These are phyloP conservation scores for Dasyurus viverrinus DNA, from an alignment of 2,113 vertebrate genomes.

Conservation along the genomic window DNA sequence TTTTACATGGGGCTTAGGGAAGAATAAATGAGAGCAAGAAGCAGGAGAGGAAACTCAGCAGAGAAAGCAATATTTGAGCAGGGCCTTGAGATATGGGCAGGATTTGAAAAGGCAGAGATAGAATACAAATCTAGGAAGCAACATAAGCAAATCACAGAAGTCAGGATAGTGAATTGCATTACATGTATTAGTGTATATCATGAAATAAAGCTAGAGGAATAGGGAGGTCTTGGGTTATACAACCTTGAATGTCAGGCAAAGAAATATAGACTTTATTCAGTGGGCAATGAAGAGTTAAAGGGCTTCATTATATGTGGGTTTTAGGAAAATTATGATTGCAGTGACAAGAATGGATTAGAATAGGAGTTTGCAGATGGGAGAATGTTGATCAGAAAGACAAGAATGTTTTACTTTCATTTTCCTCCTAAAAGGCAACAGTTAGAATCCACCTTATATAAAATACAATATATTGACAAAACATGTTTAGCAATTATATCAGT, in stretches of 20 bases:
- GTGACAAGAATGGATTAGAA: neutral
- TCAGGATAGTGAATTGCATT: neutral
- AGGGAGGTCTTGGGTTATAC: neutral
- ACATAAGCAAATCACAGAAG: neutral
- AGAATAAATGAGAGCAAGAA: neutral
- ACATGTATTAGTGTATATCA: neutral
- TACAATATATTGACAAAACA: conserved; percentile 5
- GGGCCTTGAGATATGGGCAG: neutral
- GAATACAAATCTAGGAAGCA: neutral
- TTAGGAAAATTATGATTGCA: neutral
- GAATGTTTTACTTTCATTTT: conserved; percentile 24
- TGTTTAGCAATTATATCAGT: neutral
- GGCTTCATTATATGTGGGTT: neutral
- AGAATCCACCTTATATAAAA: neutral
- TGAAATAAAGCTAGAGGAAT: neutral
- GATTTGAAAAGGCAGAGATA: neutral
- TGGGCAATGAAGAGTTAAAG: neutral
- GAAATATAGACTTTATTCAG: neutral
- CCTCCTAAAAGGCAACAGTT: neutral
- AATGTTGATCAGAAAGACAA: conserved; percentile 21
- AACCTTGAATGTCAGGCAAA: neutral
- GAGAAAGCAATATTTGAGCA: neutral
- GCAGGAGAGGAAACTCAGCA: neutral
- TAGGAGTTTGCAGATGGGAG: conserved; percentile 37
- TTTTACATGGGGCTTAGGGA: neutral